Base-by-base conservation (phyloP, 1,140 invertebrate genomes). In the Pseudoatta argentina region DNA sequence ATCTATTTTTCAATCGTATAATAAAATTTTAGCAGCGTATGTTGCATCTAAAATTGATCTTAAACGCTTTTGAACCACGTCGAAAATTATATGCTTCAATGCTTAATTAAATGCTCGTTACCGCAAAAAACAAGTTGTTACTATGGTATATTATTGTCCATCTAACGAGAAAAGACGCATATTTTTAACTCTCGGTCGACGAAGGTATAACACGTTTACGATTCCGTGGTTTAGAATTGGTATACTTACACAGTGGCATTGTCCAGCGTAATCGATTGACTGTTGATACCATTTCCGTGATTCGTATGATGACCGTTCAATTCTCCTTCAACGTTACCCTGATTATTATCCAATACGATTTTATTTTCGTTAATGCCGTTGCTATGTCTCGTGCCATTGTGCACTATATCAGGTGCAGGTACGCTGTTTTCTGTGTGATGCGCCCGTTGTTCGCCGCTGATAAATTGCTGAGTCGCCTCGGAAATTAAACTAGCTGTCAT, bases 201-300 rank as follows among this genome's bases (percentile, higher is more conserved):
- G 88, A 71, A 44, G 53, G 72, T 86, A 82, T 77, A 83, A 87
- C 51, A 66, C 59, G 67, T 64, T 89, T 81, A 73, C 72, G n/a
- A 82, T 83, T 89, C 55, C 86, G 85, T 86, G 75, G 81, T 76
- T 85, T 87, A 83, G 79, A 87, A 83, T 91, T 89, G 21, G 48
- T 82, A 92, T 95, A 95, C 95, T 95, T 93, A 95, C 95, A 95
- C 94, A 92, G 95, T 94, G 86, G 93, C 94, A 94, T 95, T 95
- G 89, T 95, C 95, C 92, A 95, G 91, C 81, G 94, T 85, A 81
- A 95, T 94, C 63, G 93, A 93, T 92, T 95, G 94, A 89, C 86
- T 94, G 92, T 93, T 94, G 92, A 94, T 94, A 86, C 92, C 91
- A 85, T 93, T 93, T 71, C 93, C 93, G 83, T 94, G 93, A 92